Percentiles rank a stretch among this genome's conserved stretches.
These are phyloP conservation scores for Stramonita haemastoma DNA, from an alignment of 2,888 invertebrate genomes.

Conservation along the genomic window DNA sequence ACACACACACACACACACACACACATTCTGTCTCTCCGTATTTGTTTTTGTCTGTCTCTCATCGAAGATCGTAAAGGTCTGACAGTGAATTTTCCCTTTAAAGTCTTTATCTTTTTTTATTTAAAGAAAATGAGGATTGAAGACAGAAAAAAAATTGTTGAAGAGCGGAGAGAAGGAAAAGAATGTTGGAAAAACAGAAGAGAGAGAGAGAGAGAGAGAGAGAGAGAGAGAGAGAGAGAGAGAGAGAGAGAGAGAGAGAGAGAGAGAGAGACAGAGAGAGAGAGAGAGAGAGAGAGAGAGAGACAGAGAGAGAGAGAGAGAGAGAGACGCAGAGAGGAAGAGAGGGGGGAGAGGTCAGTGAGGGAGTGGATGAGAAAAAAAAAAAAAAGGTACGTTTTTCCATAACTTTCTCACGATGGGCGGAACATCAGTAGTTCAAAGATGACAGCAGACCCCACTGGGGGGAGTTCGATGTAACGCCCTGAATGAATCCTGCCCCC, in stretches of 20 bases:
- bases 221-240: neutral
- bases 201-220: neutral
- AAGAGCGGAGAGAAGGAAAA: neutral
- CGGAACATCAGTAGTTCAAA: neutral
- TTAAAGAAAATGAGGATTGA: neutral
- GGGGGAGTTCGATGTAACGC: neutral
- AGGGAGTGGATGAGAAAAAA: neutral
- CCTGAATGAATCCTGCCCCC: neutral
- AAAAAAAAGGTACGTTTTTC: neutral
- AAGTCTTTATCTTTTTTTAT: too few relatives aligned
- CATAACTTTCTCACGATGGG: neutral
- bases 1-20: constrained; percentile 1
- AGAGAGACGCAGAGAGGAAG: neutral
- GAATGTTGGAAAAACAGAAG: neutral
- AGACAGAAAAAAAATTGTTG: neutral
- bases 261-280: neutral
- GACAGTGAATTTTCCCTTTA: too few relatives aligned
- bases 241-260: neutral
- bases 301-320: neutral
- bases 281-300: constrained; percentile 6
- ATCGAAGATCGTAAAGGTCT: too few relatives aligned
- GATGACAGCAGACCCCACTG: too few relatives aligned
- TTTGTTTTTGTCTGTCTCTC: neutral
- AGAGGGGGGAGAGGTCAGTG: neutral
- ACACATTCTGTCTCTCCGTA: neutral